A percentile compares a stretch with the other conserved stretches of the same genome.
Conservation (phyloP, 2,888 invertebrate species). For the Hirtodrosophila trivittata region DNA sequence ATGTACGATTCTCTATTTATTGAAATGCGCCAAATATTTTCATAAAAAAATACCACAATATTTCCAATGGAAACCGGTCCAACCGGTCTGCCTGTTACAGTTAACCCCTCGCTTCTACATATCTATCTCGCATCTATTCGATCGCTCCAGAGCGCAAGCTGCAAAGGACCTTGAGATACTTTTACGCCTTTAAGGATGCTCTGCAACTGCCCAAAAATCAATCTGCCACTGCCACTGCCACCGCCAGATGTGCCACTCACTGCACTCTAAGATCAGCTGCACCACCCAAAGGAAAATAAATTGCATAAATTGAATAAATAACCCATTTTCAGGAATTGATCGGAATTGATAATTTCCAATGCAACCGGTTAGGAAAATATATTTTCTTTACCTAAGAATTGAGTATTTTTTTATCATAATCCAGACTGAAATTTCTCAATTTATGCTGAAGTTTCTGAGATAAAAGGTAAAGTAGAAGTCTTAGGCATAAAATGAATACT, state of each 20-base stretch:
- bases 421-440: too few species aligned
- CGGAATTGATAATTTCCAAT: not conserved
- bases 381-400: too few species aligned
- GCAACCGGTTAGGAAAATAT: too few species aligned
- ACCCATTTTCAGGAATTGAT: not conserved
- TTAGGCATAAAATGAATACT: too few species aligned
- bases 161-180: slow-evolving; percentile 25
- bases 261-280: too few species aligned
- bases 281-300: too few species aligned
- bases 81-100: slow-evolving; percentile 49
- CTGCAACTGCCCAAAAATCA: not conserved
- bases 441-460: too few species aligned
- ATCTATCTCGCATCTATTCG: slow-evolving; percentile 10
- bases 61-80: slow-evolving; percentile 55
- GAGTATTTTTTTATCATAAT: too few species aligned
- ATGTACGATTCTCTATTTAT: slow-evolving; percentile 58
- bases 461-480: too few species aligned
- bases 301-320: not conserved
- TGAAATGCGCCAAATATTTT: slow-evolving; percentile 72
- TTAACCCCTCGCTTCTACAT: slow-evolving; percentile 22
- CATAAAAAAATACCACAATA: slow-evolving; percentile 70
- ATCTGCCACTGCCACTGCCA: too few species aligned
- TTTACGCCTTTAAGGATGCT: slow-evolving; percentile 5
- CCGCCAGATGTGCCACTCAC: too few species aligned
- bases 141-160: slow-evolving; percentile 5